Base-by-base conservation (phyloP, 2,113 vertebrate species). In the Eudorcas thomsonii region DNA sequence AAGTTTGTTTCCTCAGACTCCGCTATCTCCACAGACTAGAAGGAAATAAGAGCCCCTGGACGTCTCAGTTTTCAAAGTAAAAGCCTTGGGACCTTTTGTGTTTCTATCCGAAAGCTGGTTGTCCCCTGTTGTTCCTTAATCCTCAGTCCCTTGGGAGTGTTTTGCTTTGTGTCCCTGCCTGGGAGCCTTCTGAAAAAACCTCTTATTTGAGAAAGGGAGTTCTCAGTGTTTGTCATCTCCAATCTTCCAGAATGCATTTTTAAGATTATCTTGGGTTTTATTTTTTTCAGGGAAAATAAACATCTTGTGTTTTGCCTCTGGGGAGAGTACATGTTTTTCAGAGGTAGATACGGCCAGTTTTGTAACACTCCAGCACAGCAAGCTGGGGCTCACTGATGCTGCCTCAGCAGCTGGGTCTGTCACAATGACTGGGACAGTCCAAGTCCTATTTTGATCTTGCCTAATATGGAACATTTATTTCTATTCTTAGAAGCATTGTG, bases 391-490 rank as follows among this genome's bases (percentile, higher is more conserved):
- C 11, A 12, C 11, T 13, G 78, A 15, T 6, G 2, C 90, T 25
- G 19, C 19, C 67, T 87, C 60, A 23, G 89, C 96, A 90, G 82
- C 97, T 98, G 91, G 48, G 67, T 30, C 80, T 59, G 36, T 96
- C 80, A 48, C 84, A 78, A 39, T 54, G 21, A 30, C 90, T 80
- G 26, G 43, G 54, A 39, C 55, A 6, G 10, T 89, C 84, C 88
- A 25, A 90, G 78, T 87, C 93, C 60, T 78, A 39, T 52, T 93
- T 96, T 91, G 84, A 88, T 90, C 59, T 88, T 94, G 90, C 88
- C 54, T 88, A 17, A 74, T 50, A 45, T 30, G 84, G 54, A 13
- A 60, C 90, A 14, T 88, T 92, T 96, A 80, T 36, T 81, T 93
- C 94, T 97, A 54, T 90, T 94, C 48, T 82, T 48, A 97, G 92